Evolutionary conservation across 2,113 vertebrate species (phyloP).

Genomic region (Jacana jacana): DNA sequence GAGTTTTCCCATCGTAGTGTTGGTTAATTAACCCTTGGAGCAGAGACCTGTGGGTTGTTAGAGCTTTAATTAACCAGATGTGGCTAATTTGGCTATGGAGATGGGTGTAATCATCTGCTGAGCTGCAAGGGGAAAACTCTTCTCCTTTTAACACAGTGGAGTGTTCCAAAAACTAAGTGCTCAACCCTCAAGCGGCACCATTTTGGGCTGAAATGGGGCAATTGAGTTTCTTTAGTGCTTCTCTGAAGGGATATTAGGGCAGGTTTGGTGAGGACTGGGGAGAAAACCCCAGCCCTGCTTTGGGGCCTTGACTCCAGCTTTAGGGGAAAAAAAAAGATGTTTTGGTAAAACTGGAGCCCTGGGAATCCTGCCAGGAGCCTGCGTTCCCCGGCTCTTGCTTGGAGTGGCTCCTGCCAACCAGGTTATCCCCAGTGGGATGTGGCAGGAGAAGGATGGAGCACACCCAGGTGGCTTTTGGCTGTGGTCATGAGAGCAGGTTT

Average conservation of each 20-base stretch:
- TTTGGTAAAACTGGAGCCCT: not conserved
- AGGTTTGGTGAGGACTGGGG: not conserved
- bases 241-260: not conserved
- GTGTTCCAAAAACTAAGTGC: not conserved
- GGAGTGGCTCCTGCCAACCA: not conserved
- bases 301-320: not conserved
- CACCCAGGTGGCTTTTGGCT: not conserved
- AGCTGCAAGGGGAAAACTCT: not conserved
- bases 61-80: not conserved
- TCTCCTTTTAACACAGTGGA: not conserved
- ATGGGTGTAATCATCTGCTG: rapidly evolving
- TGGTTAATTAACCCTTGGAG: not conserved
- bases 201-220: not conserved
- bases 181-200: not conserved
- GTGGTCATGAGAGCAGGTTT: rapidly evolving
- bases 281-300: not conserved
- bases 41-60: not conserved
- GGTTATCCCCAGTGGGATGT: not conserved
- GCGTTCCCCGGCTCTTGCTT: rapidly evolving
- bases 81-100: rapidly evolving
- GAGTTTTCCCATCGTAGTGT: rapidly evolving
- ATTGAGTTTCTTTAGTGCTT: rapidly evolving
- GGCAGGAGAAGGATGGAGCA: rapidly evolving
- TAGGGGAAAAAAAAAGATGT: not conserved
- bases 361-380: not conserved